These are phyloP conservation scores for Actenoides lindsayi DNA, from an alignment of 2,113 vertebrate genomes.

Conservation along the genomic window DNA sequence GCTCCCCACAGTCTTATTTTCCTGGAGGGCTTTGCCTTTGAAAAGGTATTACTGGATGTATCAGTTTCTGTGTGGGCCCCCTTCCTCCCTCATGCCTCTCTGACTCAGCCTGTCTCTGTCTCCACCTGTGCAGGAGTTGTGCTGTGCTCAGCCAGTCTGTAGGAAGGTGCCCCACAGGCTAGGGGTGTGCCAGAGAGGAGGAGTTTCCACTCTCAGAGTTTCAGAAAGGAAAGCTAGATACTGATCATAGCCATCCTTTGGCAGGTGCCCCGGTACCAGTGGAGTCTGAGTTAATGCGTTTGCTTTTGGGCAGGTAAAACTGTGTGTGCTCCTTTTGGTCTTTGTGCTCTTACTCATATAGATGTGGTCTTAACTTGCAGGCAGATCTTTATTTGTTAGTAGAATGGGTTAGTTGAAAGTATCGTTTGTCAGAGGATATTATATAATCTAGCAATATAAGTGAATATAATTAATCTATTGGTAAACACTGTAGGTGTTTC, in stretches of 20 bases:
- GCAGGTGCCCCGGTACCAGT: background rate
- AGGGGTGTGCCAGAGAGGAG: background rate
- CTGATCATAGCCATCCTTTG: background rate
- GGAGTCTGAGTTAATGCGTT: background rate
- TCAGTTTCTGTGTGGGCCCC: background rate
- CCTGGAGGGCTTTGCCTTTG: background rate
- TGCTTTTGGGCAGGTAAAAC: background rate
- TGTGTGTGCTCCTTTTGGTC: background rate
- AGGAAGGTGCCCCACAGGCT: background rate
- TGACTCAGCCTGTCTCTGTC: background rate
- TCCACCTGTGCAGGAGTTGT: background rate
- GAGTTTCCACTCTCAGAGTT: background rate
- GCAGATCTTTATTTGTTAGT: background rate
- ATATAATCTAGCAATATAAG: background rate
- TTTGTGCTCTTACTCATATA: background rate
- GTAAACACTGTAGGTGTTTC: background rate
- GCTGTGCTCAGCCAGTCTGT: too few species aligned
- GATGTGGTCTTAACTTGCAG: background rate
- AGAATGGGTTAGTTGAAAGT: background rate
- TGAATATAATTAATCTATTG: background rate
- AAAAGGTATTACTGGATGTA: background rate
- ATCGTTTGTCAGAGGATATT: background rate
- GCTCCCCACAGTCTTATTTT: background rate
- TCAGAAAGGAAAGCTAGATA: background rate
- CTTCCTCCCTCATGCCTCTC: background rate